Conservation (phyloP, 2,797 vertebrate species). For the Holocentrus rufus region DNA sequence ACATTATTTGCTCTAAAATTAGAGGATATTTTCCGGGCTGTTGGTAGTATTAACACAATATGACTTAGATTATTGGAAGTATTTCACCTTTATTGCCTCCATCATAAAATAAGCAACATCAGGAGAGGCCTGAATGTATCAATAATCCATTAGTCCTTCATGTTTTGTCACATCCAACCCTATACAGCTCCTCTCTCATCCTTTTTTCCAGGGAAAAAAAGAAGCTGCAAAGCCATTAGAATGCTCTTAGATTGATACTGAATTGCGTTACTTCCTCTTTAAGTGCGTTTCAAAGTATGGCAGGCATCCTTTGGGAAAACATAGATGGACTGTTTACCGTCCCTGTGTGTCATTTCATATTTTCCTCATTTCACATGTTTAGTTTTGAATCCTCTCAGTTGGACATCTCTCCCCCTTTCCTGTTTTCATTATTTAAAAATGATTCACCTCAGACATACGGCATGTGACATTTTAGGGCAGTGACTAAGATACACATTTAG, state of each 20-base stretch:
- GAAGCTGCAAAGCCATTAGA: conserved; percentile 66
- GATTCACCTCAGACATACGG: conserved; percentile 75
- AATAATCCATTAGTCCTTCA: conserved; percentile 58
- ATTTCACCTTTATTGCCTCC: conserved; percentile 27
- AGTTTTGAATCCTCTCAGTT: conserved; percentile 73
- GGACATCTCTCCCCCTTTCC: conserved; percentile 69
- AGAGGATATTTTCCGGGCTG: not conserved
- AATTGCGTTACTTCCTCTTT: conserved; percentile 73
- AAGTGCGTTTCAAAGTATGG: conserved; percentile 80
- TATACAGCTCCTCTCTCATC: conserved; percentile 49
- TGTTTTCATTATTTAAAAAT: conserved; percentile 78
- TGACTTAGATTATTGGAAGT: not conserved
- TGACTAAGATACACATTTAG: conserved; percentile 69
- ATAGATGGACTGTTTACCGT: conserved; percentile 80
- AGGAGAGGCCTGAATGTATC: conserved; percentile 37
- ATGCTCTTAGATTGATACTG: conserved; percentile 74
- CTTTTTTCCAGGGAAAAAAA: conserved; percentile 42
- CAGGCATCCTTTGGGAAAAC: conserved; percentile 75
- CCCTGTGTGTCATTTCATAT: conserved; percentile 76
- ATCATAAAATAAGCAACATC: conserved; percentile 12
- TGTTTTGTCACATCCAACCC: conserved; percentile 66
- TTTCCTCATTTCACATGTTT: conserved; percentile 76
- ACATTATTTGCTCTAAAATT: not conserved
- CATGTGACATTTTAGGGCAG: conserved; percentile 76
- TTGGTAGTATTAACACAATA: not conserved